Base-by-base conservation (phyloP, 1,140 invertebrate species). In the Papilio machaon region DNA sequence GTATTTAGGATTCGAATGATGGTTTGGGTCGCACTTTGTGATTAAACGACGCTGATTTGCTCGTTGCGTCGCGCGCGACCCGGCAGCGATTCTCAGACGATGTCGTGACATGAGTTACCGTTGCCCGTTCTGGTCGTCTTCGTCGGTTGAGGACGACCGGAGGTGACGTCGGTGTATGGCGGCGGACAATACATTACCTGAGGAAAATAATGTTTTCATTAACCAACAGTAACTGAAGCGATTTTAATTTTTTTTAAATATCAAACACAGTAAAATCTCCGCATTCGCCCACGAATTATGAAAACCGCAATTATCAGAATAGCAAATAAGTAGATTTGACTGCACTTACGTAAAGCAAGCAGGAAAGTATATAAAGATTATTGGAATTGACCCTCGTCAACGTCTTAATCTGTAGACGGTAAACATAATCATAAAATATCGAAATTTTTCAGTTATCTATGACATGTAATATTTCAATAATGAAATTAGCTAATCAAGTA, bases 41-140 rank as follows among this genome's bases (percentile, higher is more conserved):
- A 15, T 83, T 85, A 94, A 19, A 94, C 92, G 9, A 88, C 81
- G 23, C 91, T 92, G 4, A 88, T 90, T 70, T 90, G 88, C 52
- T 92, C 91, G 9, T 87, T 76, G 19, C 84, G 80, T 52, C 90
- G 90, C 58, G 88, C 83, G 83, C 91, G 92, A 84, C 87, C 89
- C 74, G 88, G 88, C 13, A 90, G 85, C 83, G 93, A 92, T 96
- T 95, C 93, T 94, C 93, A 94, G 80, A 94, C 92, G 79, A 94
- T 94, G 70, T 94, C 92, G 82, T 94, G 93, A 49, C 93, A 94
- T 3, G 92, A 94, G 87, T 94, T 94, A 0, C 93, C 93, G 83
- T 94, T 94, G 80, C 93, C 93, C 0, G 93, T 94, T 17, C 93
- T 83, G 5, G 93, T 94, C 0, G 93, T 93, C 81, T 94, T 94